Conservation (phyloP, 2,113 vertebrate genomes). For the Symphodus melops region DNA sequence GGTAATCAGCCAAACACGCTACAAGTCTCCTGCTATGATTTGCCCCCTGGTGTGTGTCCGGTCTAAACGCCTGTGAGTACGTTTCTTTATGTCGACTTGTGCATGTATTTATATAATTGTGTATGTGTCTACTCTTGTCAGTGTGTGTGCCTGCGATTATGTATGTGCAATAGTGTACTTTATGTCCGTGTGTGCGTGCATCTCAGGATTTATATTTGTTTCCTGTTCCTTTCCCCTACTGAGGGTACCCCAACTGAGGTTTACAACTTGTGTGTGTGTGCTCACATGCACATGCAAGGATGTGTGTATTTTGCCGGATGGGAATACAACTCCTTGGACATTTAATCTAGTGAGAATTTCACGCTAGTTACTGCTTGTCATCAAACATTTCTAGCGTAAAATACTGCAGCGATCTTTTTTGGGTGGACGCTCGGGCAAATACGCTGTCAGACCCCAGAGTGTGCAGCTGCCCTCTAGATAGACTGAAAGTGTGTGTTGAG, state of each 20-base stretch:
- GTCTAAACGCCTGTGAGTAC: slow-evolving; percentile 71
- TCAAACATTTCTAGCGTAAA: slow-evolving; percentile 81
- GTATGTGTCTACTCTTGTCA: slow-evolving; percentile 36
- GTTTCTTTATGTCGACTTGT: slow-evolving; percentile 53
- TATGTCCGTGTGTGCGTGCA: slow-evolving; percentile 41
- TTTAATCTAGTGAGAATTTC: slow-evolving; percentile 86
- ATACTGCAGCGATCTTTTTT: slow-evolving; percentile 75
- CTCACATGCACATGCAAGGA: slow-evolving; percentile 38
- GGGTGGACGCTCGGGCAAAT: slow-evolving; percentile 66
- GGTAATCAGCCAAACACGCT: slow-evolving; percentile 78
- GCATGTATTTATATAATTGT: slow-evolving; percentile 60
- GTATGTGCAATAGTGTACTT: slow-evolving; percentile 22
- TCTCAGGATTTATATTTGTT: slow-evolving; percentile 76
- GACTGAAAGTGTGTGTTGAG: slow-evolving; percentile 27
- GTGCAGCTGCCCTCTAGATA: slow-evolving; percentile 60
- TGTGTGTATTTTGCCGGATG: slow-evolving; percentile 63
- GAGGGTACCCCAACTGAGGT: slow-evolving; percentile 51
- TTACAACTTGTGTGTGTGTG: slow-evolving; percentile 34
- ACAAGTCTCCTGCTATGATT: slow-evolving; percentile 74
- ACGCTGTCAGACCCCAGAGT: slow-evolving; percentile 63
- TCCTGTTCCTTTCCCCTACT: slow-evolving; percentile 68
- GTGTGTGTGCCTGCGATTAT: slow-evolving; percentile 49
- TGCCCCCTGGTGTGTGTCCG: slow-evolving; percentile 74
- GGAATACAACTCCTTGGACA: slow-evolving; percentile 79
- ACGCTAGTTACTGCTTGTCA: slow-evolving; percentile 85